Evolutionary conservation across 2,888 invertebrate species (phyloP).

Genomic region (Drosophila atripex): DNA sequence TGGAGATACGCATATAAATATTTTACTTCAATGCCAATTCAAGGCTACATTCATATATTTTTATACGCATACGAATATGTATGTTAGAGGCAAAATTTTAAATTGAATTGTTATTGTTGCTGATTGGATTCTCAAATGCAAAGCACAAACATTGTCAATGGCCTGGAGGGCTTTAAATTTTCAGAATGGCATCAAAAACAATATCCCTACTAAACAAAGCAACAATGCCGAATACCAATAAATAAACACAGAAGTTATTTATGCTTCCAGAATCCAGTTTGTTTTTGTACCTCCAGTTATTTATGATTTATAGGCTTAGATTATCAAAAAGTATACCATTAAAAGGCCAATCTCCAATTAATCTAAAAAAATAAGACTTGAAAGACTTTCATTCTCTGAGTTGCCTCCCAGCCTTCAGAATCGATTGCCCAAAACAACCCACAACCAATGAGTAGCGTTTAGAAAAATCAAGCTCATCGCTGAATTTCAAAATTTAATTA

Average conservation of each 20-base stretch:
- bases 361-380: not conserved
- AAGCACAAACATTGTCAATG: constrained; percentile 37
- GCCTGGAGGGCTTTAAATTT: constrained; percentile 32
- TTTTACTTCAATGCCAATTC: constrained; percentile 3
- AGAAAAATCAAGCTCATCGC: constrained; percentile 42
- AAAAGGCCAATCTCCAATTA: not conserved
- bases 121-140: constrained; percentile 42
- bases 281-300: constrained; percentile 4
- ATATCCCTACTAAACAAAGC: constrained; percentile 6
- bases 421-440: not conserved
- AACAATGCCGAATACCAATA: constrained; percentile 17
- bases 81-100: constrained; percentile 8
- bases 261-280: not conserved
- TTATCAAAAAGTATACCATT: not conserved
- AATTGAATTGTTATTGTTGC: constrained; percentile 35
- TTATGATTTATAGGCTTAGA: not conserved
- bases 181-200: constrained; percentile 15
- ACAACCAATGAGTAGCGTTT: constrained; percentile 17
- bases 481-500: constrained; percentile 67
- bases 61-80: not conserved
- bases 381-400: too few relatives aligned
- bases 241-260: constrained; percentile 22
- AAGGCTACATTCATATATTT: not conserved
- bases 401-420: not conserved
- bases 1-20: constrained; percentile 21